Evolutionary conservation across 2,797 vertebrate genomes (phyloP).

Genomic region (Liasis olivaceus): DNA sequence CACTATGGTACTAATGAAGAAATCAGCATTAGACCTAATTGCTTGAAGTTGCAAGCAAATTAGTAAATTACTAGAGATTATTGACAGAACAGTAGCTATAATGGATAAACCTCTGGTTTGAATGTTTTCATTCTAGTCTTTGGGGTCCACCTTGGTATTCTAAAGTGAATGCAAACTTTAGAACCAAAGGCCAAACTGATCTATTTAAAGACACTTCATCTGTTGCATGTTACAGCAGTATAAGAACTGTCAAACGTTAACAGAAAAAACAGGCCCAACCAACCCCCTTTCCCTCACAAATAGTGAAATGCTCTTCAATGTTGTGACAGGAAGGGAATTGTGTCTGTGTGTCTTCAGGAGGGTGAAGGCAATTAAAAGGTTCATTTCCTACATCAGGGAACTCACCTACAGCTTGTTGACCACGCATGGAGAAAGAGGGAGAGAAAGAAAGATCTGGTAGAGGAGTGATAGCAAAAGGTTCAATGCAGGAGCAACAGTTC

Average conservation of each 20-base stretch:
- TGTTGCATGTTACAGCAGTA: not conserved
- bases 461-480: not conserved
- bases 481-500: not conserved
- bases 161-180: not conserved
- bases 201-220: not conserved
- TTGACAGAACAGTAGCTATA: constrained; percentile 55
- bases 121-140: constrained; percentile 30
- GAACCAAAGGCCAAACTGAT: not conserved
- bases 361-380: not conserved
- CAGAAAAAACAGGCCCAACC: not conserved
- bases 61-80: constrained; percentile 69
- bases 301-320: not conserved
- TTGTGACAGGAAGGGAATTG: not conserved
- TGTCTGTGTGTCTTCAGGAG: not conserved
- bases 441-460: not conserved
- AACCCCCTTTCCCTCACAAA: not conserved
- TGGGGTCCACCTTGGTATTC: not conserved
- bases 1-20: constrained; percentile 71
- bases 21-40: constrained; percentile 73
- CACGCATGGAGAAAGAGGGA: not conserved
- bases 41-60: constrained; percentile 69
- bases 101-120: constrained; percentile 50
- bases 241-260: not conserved
- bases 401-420: not conserved
- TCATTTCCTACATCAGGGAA: not conserved